Evolutionary conservation across 2,113 vertebrate species (phyloP).

Genomic region (Chitala chitala): DNA sequence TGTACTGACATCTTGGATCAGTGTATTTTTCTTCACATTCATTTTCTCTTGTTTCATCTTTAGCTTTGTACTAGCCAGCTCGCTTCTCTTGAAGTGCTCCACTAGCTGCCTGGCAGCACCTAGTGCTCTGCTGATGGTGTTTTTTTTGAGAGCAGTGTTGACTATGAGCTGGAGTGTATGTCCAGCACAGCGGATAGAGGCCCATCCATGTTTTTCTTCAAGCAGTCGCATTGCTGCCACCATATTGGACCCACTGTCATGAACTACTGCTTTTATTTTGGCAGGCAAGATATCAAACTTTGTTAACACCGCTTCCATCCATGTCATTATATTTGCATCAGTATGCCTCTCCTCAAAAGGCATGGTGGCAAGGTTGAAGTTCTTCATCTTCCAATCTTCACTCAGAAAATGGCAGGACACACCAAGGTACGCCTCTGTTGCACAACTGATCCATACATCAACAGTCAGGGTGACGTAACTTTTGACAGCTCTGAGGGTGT

Average conservation of each 20-base stretch:
- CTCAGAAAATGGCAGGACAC: constrained; percentile 29
- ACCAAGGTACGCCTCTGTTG: constrained; percentile 31
- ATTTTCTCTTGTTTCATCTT: constrained; percentile 25
- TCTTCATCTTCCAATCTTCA: constrained; percentile 35
- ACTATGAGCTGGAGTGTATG: constrained; percentile 29
- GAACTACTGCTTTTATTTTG: constrained; percentile 23
- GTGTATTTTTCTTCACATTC: background rate
- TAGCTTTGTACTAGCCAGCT: constrained; percentile 18
- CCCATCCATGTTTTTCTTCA: constrained; percentile 20
- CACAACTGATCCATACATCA: constrained; percentile 22
- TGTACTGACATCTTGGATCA: constrained; percentile 23
- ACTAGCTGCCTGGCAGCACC: constrained; percentile 13
- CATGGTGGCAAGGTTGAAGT: constrained; percentile 24
- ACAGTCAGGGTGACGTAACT: constrained; percentile 10
- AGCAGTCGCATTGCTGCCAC: constrained; percentile 26
- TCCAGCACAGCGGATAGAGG: constrained; percentile 30
- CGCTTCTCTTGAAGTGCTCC: constrained; percentile 25
- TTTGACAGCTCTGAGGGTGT: constrained; percentile 12
- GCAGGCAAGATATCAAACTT: constrained; percentile 21
- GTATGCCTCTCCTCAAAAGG: constrained; percentile 35
- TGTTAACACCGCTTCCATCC: constrained; percentile 23
- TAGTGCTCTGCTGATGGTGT: constrained; percentile 8
- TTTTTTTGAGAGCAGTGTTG: constrained; percentile 21
- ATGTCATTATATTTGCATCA: constrained; percentile 27
- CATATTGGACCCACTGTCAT: constrained; percentile 24